Conservation (phyloP, 2,888 invertebrate genomes). For the Gastrophysa polygoni region DNA sequence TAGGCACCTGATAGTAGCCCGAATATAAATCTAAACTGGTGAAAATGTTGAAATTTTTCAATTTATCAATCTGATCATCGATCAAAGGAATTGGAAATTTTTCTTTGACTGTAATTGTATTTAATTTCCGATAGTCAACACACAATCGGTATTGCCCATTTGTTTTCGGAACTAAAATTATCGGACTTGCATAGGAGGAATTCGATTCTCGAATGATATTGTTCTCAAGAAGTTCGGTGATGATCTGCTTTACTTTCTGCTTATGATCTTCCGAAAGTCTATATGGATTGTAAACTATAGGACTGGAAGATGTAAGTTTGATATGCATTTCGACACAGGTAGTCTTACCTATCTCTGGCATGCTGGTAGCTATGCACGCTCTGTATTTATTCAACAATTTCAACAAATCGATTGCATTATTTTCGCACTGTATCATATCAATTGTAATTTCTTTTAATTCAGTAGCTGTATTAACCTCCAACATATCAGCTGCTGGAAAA, state of each 20-base stretch:
- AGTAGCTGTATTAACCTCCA: background rate
- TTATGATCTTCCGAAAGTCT: conserved; percentile 22
- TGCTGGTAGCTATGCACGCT: conserved; percentile 8
- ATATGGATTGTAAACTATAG: conserved; percentile 25
- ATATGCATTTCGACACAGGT: conserved; percentile 2
- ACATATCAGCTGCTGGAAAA: background rate
- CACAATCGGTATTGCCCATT: conserved; percentile 26
- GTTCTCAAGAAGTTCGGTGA: conserved; percentile 29
- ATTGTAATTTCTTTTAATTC: background rate
- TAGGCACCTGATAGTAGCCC: conserved; percentile 46
- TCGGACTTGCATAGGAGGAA: conserved; percentile 33
- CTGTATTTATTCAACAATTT: conserved; percentile 9
- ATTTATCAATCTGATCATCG: conserved; percentile 29
- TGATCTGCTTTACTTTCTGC: conserved; percentile 23
- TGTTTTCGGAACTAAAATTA: conserved; percentile 29
- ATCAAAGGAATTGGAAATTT: conserved; percentile 27
- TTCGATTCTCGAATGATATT: conserved; percentile 25
- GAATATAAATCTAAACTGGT: conserved; percentile 40
- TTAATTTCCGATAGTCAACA: conserved; percentile 30
- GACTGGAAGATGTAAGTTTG: conserved; percentile 9
- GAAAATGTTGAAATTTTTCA: conserved; percentile 35
- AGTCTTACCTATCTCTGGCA: conserved; percentile 1
- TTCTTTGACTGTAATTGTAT: conserved; percentile 26
- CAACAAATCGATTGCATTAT: background rate
- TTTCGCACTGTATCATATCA: background rate